Conservation (phyloP, 2,888 invertebrate species). For the Calliopum simillimum region DNA sequence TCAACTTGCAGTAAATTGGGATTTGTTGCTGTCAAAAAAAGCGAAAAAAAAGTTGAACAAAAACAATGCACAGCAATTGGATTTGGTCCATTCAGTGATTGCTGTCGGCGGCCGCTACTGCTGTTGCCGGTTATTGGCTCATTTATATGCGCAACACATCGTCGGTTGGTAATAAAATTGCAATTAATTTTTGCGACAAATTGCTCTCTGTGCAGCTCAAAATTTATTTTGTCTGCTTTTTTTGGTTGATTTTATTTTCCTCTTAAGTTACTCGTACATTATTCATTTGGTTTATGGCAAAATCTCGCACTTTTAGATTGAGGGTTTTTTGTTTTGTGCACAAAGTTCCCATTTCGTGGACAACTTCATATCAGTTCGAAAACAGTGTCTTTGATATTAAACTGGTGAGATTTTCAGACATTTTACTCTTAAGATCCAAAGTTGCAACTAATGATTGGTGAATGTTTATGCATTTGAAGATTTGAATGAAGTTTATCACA, state of each 20-base stretch:
- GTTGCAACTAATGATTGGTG: too few relatives aligned
- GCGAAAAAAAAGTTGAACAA: neutral
- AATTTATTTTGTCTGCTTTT: too few relatives aligned
- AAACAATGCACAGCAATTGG: conserved; percentile 17
- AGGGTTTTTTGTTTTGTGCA: too few relatives aligned
- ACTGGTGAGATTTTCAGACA: too few relatives aligned
- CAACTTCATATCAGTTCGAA: too few relatives aligned
- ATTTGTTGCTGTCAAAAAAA: conserved; percentile 16
- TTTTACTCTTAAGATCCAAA: too few relatives aligned
- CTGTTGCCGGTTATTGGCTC: conserved; percentile 12
- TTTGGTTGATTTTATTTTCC: too few relatives aligned
- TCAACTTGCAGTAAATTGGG: conserved; percentile 25
- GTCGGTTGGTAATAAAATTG: conserved; percentile 60
- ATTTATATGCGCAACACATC: conserved; percentile 42
- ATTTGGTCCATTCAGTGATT: conserved; percentile 54
- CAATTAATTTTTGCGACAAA: conserved; percentile 65
- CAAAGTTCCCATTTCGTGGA: neutral
- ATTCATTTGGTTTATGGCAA: neutral
- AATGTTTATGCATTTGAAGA: too few relatives aligned
- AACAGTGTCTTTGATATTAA: too few relatives aligned
- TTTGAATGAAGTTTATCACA: too few relatives aligned
- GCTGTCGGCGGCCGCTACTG: conserved; percentile 32
- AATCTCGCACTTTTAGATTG: neutral
- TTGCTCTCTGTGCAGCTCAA: conserved; percentile 33
- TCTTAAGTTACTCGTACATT: too few relatives aligned